A percentile compares a stretch with the other conserved stretches of the same genome.
Conservation (phyloP, 2,113 vertebrate genomes). For the Alaudala cheleensis region DNA sequence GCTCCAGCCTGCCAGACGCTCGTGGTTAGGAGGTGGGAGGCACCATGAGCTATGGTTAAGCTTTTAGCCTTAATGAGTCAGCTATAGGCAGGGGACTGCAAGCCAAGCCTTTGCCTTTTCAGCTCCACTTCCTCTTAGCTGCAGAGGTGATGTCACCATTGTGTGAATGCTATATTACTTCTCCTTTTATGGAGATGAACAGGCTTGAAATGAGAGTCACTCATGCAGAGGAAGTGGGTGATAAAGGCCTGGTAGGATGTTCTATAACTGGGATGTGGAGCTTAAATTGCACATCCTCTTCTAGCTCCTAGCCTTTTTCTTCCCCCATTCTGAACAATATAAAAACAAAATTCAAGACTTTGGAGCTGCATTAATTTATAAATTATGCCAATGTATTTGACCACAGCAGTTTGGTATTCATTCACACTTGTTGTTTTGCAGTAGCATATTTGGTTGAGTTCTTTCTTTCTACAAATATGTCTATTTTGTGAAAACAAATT, state of each 20-base stretch:
- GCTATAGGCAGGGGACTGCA: conserved; percentile 36
- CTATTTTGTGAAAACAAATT: background rate
- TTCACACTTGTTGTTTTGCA: background rate
- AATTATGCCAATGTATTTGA: background rate
- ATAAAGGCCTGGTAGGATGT: conserved; percentile 36
- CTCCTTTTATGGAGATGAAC: conserved; percentile 81
- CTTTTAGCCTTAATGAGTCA: conserved; percentile 64
- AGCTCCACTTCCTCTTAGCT: conserved; percentile 70
- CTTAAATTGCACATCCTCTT: background rate
- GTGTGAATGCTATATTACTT: conserved; percentile 57
- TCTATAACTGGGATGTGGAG: background rate
- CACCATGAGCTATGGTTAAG: background rate
- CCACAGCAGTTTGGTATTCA: background rate
- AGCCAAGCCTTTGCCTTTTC: conserved; percentile 59
- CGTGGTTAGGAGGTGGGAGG: conserved; percentile 29
- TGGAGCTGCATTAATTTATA: background rate
- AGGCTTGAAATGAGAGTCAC: conserved; percentile 31
- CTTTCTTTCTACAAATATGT: background rate
- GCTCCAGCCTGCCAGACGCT: background rate
- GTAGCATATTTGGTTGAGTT: background rate
- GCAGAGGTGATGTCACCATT: conserved; percentile 74
- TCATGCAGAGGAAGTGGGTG: conserved; percentile 72
- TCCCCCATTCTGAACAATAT: background rate
- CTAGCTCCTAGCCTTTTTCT: background rate
- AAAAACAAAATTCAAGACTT: background rate